Percentiles rank a stretch among this genome's conserved stretches.
Evolutionary conservation across 1,140 invertebrate species (phyloP).

Genomic region (Zaprionus nigranus): DNA sequence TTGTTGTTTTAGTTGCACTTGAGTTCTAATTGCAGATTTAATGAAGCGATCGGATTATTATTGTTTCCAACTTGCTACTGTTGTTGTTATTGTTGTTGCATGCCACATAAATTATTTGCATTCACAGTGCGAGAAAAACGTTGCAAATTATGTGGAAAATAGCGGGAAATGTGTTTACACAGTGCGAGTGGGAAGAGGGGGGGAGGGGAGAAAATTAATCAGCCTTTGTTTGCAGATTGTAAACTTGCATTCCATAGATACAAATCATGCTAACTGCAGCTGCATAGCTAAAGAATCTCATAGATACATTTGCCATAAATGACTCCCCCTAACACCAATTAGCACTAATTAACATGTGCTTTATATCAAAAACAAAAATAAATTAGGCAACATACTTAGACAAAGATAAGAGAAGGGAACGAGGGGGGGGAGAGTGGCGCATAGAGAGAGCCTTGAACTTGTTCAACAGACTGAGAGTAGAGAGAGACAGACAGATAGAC

Average conservation of each 20-base stretch:
- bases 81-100: constrained; percentile 2
- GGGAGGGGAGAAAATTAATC: neutral
- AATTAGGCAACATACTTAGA: constrained; percentile 9
- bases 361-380: neutral
- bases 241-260: neutral
- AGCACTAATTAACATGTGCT: constrained; percentile 7
- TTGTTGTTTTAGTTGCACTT: neutral
- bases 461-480: neutral
- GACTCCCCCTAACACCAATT: neutral
- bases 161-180: neutral
- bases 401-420: neutral
- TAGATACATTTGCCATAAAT: neutral
- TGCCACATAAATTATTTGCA: constrained; percentile 2
- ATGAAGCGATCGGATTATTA: constrained; percentile 5
- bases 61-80: constrained; percentile 5
- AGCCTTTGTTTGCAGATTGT: constrained; percentile 4
- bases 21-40: constrained; percentile 3
- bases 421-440: neutral
- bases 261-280: neutral
- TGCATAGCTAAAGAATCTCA: constrained; percentile 4
- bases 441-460: constrained; percentile 6
- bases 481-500: neutral
- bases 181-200: neutral
- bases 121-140: neutral
- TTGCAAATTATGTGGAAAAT: neutral